A percentile compares a stretch with the other conserved stretches of the same genome.
phyloP scores from a whole-genome alignment of 1,140 invertebrate genomes.

The Formica exsecta region DNA sequence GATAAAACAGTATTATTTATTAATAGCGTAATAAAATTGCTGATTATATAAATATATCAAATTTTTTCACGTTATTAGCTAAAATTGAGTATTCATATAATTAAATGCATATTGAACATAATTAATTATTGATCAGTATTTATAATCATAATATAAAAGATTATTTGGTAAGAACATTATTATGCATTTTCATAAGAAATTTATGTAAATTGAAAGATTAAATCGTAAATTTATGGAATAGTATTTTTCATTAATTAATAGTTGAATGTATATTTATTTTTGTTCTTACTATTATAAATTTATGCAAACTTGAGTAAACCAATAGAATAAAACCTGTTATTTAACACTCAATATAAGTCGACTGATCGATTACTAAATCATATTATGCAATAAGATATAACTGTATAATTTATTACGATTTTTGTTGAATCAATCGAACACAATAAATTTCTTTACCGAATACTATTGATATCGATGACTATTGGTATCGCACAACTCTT shows the following conservation, averaged over 20 bases:
- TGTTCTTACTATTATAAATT: not conserved
- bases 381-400: not conserved
- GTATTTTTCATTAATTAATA: constrained; percentile 1
- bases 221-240: not conserved
- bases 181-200: not conserved
- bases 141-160: not conserved
- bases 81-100: not conserved
- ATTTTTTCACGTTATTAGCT: not conserved
- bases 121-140: not conserved
- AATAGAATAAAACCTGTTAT: constrained; percentile 6
- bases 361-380: not conserved
- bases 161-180: not conserved
- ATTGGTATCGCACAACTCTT: not conserved
- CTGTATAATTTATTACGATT: constrained; percentile 15
- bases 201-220: not conserved
- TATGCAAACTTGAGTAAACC: not conserved
- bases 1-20: not conserved
- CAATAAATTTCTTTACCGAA: not conserved
- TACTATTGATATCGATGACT: not conserved
- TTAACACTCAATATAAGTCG: not conserved
- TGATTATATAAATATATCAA: not conserved
- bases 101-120: not conserved
- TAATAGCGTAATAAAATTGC: not conserved
- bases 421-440: not conserved
- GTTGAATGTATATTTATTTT: no score